Base-by-base conservation (phyloP, 1,140 invertebrate species). In the Pseudomyrmex dendroicus region DNA sequence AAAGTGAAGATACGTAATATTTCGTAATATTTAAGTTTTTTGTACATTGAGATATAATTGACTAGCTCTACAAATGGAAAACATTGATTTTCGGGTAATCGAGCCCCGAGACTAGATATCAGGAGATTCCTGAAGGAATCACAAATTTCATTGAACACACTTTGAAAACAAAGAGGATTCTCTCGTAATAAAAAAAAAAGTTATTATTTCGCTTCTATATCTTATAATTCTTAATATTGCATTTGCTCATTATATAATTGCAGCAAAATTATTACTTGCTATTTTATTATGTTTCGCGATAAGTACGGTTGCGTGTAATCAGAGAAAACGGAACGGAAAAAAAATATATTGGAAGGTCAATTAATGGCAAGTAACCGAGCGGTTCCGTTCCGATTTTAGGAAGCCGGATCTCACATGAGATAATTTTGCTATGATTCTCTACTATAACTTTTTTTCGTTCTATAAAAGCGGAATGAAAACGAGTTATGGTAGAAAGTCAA, bases 11-110 rank as follows among this genome's bases (percentile, higher is more conserved):
- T n/a, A 35, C 35, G 82, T 67, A 82, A 78, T 78, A 84, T 35
- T 35, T 35, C 67, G 80, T 88, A 92, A 92, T 86, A 90, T 91
- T 90, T 85, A 91, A 68, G 86, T 91, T 86, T 89, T 92, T 90
- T 92, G 90, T 93, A 92, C 92, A 93, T 82, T 89, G 89, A 92
- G 90, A 91, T 90, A 86, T 92, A 89, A 89, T 92, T 63, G 86
- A 90, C 90, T 92, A 91, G 82, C 84, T 63, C 90, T 92, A 92
- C 88, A 83, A 93, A 92, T 93, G 92, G 92, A 93, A 93, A 93
- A 93, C 91, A 92, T 92, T 92, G 91, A 93, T 93, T 93, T 91
- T 90, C 73, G 87, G 90, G 86, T 87, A 84, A 84, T 64, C 20
- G 89, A 83, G 87, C 88, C 88, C 87, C 88, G 73, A 84, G 88